Evolutionary conservation across 2,888 invertebrate species (phyloP).

Genomic region (Cephonodes hylas): DNA sequence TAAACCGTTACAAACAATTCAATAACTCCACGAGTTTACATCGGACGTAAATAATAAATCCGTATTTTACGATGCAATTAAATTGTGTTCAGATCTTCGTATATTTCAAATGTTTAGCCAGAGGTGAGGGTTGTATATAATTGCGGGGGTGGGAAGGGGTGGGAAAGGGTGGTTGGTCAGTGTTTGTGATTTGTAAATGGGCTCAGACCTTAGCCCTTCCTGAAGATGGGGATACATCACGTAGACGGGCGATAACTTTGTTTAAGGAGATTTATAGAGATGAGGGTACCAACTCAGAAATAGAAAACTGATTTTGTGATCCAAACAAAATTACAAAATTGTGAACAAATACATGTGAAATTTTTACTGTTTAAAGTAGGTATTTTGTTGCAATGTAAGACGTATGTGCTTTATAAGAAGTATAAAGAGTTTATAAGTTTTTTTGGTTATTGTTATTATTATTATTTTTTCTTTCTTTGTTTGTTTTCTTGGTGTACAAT

Average conservation of each 20-base stretch:
- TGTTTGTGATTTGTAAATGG: constrained; percentile 82
- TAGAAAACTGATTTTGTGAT: background rate
- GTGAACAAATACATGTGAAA: no score
- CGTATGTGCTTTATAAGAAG: no score
- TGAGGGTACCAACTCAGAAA: constrained; percentile 26
- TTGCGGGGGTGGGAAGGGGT: constrained; percentile 56
- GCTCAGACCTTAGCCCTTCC: constrained; percentile 79
- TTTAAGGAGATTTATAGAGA: constrained; percentile 54
- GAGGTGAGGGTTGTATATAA: constrained; percentile 60
- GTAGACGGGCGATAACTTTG: constrained; percentile 76
- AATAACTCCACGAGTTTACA: constrained; percentile 17
- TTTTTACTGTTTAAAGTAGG: no score
- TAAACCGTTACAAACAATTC: constrained; percentile 12
- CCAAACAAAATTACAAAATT: background rate
- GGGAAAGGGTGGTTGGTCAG: constrained; percentile 67
- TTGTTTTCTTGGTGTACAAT: no score
- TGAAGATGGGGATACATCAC: constrained; percentile 79
- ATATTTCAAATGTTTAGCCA: constrained; percentile 68
- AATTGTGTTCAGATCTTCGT: constrained; percentile 60
- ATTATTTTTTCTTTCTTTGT: no score
- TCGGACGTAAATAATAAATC: constrained; percentile 44
- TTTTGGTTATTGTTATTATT: no score
- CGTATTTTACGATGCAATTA: constrained; percentile 39
- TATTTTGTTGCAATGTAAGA: no score
- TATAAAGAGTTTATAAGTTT: no score